Base-by-base conservation (phyloP, 2,797 vertebrate genomes). In the Lacerta bilineata region DNA sequence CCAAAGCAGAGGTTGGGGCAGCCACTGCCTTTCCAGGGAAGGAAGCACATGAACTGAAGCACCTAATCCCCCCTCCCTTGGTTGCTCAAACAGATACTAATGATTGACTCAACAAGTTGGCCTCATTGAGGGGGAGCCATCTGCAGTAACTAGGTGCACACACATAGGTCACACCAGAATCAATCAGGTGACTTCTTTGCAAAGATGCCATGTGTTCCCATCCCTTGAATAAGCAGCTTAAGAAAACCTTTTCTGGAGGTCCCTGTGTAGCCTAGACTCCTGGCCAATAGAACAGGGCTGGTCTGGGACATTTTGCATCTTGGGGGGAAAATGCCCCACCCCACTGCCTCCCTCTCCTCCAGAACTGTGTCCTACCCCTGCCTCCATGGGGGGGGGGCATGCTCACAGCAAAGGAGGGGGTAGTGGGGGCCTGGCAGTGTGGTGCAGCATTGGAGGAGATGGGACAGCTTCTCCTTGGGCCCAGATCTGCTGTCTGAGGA, bases 1-100 rank as follows among this genome's bases (percentile, higher is more conserved):
- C 92, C 90, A 89, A 94, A 91, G 87, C 93, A 86, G 91, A 94
- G 91, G 94, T 92, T 94, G 92, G 89, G 88, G 91, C 88, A 72
- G 11, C 10, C 50, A 27, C 69, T 8, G n/a, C 2, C 5, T 41
- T 76, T 41, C 36, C 50, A 36, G 59, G 36, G 20, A 8, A 6
- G 8, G 93, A 90, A 93, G 72, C 39, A 92, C 90, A 91, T 89
- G 90, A 93, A 95, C 84, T 93, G 93, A 94, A 94, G 91, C 93
- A 95, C 74, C 87, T 7, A 25, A 23, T 25, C n/a, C 75, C 11
- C 41, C 41, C 46, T 50, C 50, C 5, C 64, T 36, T 36, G 17
- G 9, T 50, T 59, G 33, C 66, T 59, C 85, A 59, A 25, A n/a
- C 66, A 71, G 23, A 10, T 0, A n/a, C 74, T 74, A 94, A 91